Evolutionary conservation across 1,140 invertebrate species (phyloP).

Genomic region (Coptotermes formosanus): DNA sequence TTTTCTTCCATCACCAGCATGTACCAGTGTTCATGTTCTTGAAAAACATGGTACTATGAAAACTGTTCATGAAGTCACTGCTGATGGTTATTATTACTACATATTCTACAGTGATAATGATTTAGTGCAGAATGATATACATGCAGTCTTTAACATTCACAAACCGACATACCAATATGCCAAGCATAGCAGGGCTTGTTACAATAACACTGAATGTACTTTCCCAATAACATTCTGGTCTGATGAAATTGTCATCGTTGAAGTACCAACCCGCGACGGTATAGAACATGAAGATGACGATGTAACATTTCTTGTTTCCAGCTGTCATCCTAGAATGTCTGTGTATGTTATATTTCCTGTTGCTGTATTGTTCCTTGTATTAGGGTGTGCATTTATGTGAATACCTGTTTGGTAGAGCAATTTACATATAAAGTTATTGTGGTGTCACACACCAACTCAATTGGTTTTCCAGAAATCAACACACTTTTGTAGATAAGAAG

Average conservation of each 20-base stretch:
- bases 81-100: slow-evolving; percentile 81
- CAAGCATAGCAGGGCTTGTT: slow-evolving; percentile 67
- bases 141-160: slow-evolving; percentile 78
- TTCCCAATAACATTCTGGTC: slow-evolving; percentile 68
- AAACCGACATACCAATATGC: slow-evolving; percentile 77
- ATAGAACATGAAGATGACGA: slow-evolving; percentile 72
- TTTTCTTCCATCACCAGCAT: slow-evolving; percentile 64
- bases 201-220: slow-evolving; percentile 72
- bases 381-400: slow-evolving; percentile 73
- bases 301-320: slow-evolving; percentile 64
- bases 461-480: too few relatives aligned
- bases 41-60: slow-evolving; percentile 62
- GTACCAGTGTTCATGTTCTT: slow-evolving; percentile 64
- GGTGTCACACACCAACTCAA: too few relatives aligned
- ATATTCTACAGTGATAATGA: slow-evolving; percentile 86
- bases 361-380: slow-evolving; percentile 67
- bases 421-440: too few relatives aligned
- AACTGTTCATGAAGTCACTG: slow-evolving; percentile 63
- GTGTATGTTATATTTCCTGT: slow-evolving; percentile 78
- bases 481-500: too few relatives aligned
- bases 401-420: too few relatives aligned
- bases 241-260: slow-evolving; percentile 73
- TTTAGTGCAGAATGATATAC: slow-evolving; percentile 71
- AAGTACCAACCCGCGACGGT: slow-evolving; percentile 75
- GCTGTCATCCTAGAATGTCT: slow-evolving; percentile 71